Base-by-base conservation (phyloP, 2,797 vertebrate genomes). In the Chelon labrosus region DNA sequence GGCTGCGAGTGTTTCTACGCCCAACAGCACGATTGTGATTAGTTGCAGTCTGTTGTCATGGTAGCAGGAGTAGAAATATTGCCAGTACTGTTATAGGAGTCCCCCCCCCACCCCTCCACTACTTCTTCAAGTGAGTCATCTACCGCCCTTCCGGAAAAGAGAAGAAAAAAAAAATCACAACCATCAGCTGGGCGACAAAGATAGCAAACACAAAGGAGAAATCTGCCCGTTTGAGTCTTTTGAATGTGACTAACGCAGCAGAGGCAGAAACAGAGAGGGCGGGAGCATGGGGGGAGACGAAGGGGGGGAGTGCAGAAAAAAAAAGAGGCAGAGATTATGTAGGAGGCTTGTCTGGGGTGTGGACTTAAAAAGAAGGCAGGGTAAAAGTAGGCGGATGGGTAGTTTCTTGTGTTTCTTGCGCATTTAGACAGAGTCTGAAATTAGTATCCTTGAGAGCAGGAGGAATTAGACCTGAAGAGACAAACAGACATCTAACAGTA, bases 291-390 rank as follows among this genome's bases (percentile, higher is more conserved):
- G 25, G 25, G 25, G 25, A 27, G 25, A 27, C 25, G 25, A 4
- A 73, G 49, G 47, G n/a, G 10, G 38, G 47, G 51, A 11, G 12
- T 5, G 13, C 2, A 52, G 50, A 42, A 16, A 54, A 27, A 50
- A 63, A 73, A 62, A 42, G 59, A 53, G 68, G 70, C 62, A 68
- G 49, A 57, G 73, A 74, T 65, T 71, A 63, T 84, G 79, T 71
- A 20, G 47, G 83, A 85, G 80, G 77, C 70, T 85, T 76, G 79
- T 80, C 74, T 70, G 75, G 89, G 89, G 91, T 85, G 89, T 92
- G 84, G 88, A 82, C 73, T 74, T 65, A 59, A 79, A 80, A 88
- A 82, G 80, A 79, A 70, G 91, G 90, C 74, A 44, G 86, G 84
- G 87, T 74, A 57, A 85, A 91, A 92, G 86, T 85, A 86, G 89